Evolutionary conservation across 2,113 vertebrate genomes (phyloP), one percentile per base, ranked within the genome.

Genomic region (Pitta sordida): DNA sequence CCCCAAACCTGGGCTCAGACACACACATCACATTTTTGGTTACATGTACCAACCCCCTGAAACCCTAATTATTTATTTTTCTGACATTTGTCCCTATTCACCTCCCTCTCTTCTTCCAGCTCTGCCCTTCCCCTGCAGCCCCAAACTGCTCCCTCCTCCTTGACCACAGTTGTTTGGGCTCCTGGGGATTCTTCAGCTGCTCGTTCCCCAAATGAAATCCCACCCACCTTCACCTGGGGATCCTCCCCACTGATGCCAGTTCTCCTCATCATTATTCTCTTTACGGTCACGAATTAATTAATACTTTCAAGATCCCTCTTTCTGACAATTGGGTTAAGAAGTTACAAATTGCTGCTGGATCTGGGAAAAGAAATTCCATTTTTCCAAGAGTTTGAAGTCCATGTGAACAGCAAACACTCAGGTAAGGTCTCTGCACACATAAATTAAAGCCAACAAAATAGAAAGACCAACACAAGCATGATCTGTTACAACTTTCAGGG

Each of bases 241-340:
- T 36, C 76, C 75, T n/a, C 46, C 41, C 75, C 29, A 7, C 0
- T 23, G 43, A 60, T 17, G 4, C 0, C 3, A 77, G 3, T n/a
- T 70, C 67, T 77, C 34, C 37, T 51, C 37, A 2, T n/a, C 59
- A 41, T 41, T n/a, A n/a, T n/a, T n/a, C n/a, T n/a, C n/a, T n/a
- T n/a, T n/a, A 13, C 0, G 14, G 37, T 20, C n/a, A 53, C 26
- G 60, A 9, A 20, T 83, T 34, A 15, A 26, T n/a, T 6, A 41
- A 2, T 23, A 43, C 11, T 74, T 65, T 18, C 27, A 86, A n/a
- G 27, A 77, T 29, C 13, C 7, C 17, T 19, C 15, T 52, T 88
- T 80, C 19, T 53, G 32, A 46, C 26, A 65, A 36, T 30, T 26
- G 24, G 41, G 20, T 44, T 37, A 58, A 36, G 9, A 39, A 56